phyloP scores from a whole-genome alignment of 2,888 invertebrate genomes.

The Didymodactylos carnosus region DNA sequence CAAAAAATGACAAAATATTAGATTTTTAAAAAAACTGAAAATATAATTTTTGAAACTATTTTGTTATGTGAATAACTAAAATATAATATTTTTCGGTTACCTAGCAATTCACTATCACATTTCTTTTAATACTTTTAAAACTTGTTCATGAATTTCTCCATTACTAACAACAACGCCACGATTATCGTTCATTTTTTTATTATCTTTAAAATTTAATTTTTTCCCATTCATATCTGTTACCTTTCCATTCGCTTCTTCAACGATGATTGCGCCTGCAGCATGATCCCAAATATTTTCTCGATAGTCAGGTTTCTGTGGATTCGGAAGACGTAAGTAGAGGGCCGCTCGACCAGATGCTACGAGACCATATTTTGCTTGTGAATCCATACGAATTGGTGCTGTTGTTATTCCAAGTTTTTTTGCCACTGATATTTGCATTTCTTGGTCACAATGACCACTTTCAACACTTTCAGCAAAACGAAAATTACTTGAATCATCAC shows the following conservation, averaged over 20 bases:
- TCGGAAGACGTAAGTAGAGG: not conserved
- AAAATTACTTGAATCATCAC: not conserved
- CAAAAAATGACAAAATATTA: no score
- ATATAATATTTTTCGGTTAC: no score
- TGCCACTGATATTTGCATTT: not conserved
- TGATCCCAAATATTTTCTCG: constrained; percentile 49
- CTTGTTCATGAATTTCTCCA: not conserved
- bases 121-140: not conserved
- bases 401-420: not conserved
- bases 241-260: constrained; percentile 77
- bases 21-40: no score
- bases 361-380: not conserved
- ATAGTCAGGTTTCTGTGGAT: not conserved
- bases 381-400: not conserved
- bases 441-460: not conserved
- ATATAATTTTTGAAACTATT: no score
- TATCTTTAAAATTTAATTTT: not conserved
- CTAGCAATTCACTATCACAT: no score
- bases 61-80: no score
- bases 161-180: not conserved
- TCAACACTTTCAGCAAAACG: not conserved
- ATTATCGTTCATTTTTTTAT: not conserved
- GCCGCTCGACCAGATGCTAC: not conserved
- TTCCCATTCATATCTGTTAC: constrained; percentile 51
- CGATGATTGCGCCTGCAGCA: constrained; percentile 61